Base-by-base conservation (phyloP, 2,113 vertebrate species). In the Cinclus cinclus region DNA sequence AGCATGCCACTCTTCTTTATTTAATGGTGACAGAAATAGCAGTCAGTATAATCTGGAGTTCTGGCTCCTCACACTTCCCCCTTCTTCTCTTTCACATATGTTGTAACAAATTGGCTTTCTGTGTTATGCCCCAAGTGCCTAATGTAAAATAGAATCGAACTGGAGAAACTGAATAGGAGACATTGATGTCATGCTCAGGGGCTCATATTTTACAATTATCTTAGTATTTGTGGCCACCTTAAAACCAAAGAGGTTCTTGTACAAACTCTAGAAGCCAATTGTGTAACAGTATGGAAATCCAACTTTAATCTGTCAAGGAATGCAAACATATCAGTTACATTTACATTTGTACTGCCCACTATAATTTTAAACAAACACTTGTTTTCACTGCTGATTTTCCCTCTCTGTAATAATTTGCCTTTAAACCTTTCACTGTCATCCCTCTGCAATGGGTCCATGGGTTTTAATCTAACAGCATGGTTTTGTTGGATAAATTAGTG, bases 361-460 rank as follows among this genome's bases (percentile, higher is more conserved):
- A 20, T 28, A 76, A 35, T 71, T 42, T 79, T 35, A 73, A 82
- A 52, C 5, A 44, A 79, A 16, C 8, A 3, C 8, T 52, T 1
- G 0, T 1, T 52, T 9, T 3, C 18, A 4, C 3, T 14, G 3
- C 13, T 35, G 25, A n/a, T 85, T 33, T 79, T 93, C 9, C 11
- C 23, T 63, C 11, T 71, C 27, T 33, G 15, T 28, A 30, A 88
- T 6, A 71, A 58, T 68, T 55, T 85, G 14, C 14, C 7, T 63
- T 67, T 79, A 75, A 75, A 71, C 0, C 7, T 79, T 93, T 65
- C 1, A 1, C 30, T 50, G 5, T 49, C 18, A 52, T 44, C 22
- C 3, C 9, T 86, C 47, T 55, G 6, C 5, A 10, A 25, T 42
- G 13, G 37, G 21, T 49, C 33, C n/a, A 25, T 63, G 11, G 4